Base-by-base conservation (phyloP, 1,140 invertebrate species). In the Stegodyphus mimosarum region DNA sequence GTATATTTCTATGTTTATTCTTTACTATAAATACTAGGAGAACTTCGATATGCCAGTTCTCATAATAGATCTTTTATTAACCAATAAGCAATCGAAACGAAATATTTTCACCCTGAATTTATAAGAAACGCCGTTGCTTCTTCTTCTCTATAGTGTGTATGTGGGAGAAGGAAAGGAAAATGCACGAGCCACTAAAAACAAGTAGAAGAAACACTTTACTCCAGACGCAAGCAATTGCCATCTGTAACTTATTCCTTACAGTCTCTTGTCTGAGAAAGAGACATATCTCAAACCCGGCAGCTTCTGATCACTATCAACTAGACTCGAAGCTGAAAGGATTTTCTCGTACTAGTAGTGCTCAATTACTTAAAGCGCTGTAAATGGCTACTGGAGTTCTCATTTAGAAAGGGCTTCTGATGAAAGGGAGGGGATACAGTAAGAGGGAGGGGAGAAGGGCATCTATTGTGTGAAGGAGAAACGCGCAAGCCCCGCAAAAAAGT, bases 281-380 rank as follows among this genome's bases (percentile, higher is more conserved):
- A 60, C 17, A 67, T 67, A 67, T 67, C 11, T 17, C 13, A 7
- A 15, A n/a, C 15, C 64, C 1, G 64, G 64, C 64, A 67, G 9
- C 7, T 67, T 67, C 64, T 50, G 71, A 73, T 73, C 69, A 13
- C 33, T 71, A 71, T 71, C 69, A 13, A 18, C 11, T 11, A 71
- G 7, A 71, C 2, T 18, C 33, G 33, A 71, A 6, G 17, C 49
- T 77, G 63, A 79, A 79, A 69, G 74, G 66, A 69, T 70, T 79
- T 79, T 67, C 60, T 55, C 52, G n/a, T 17, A 15, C 60, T 60
- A n/a, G 18, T 66, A 77, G 76, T 55, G 69, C 66, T 79, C 76
- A 79, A 69, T 79, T 78, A 79, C 76, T 79, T 79, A 79, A 79
- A 79, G 76, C 76, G 51, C 76, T 69, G 76, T 69, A 79, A 79